Percentiles rank a stretch among this genome's conserved stretches.
Evolutionary conservation across 2,797 vertebrate species (phyloP).

Genomic region (Microhierax caerulescens): DNA sequence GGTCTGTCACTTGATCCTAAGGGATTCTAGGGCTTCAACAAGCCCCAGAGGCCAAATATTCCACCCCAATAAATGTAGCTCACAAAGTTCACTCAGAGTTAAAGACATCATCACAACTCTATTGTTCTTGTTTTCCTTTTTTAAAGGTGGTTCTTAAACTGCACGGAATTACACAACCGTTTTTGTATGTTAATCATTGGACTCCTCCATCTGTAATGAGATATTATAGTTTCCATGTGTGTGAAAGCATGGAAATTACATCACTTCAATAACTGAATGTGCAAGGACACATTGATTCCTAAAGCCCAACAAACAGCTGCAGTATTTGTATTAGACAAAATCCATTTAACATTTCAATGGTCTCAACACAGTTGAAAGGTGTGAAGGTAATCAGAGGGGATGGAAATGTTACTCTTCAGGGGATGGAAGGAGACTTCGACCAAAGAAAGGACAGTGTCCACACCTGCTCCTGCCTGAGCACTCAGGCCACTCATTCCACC

Average conservation of each 20-base stretch:
- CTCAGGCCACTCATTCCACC: neutral
- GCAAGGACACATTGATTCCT: neutral
- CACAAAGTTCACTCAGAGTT: conserved; percentile 43
- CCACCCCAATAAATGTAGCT: conserved; percentile 30
- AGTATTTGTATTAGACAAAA: neutral
- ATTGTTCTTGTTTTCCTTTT: conserved; percentile 9
- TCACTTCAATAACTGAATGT: conserved; percentile 27
- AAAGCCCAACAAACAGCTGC: neutral
- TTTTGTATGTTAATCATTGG: conserved; percentile 12
- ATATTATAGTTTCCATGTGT: conserved; percentile 61
- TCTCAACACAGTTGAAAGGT: neutral
- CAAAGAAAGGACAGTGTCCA: neutral
- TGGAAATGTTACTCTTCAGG: neutral
- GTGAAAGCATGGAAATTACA: conserved; percentile 34
- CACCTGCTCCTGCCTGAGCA: neutral
- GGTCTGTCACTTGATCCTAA: conserved; percentile 35
- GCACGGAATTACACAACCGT: neutral
- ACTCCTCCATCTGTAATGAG: conserved; percentile 29
- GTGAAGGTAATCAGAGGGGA: neutral
- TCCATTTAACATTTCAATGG: neutral
- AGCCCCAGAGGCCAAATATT: conserved; percentile 12
- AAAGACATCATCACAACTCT: neutral
- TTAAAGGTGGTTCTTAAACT: conserved; percentile 19
- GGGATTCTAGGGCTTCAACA: neutral
- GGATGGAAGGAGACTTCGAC: neutral